A percentile compares a stretch with the other conserved stretches of the same genome.
Conservation (phyloP, 2,797 vertebrate species). For the Arnoldichthys spilopterus region DNA sequence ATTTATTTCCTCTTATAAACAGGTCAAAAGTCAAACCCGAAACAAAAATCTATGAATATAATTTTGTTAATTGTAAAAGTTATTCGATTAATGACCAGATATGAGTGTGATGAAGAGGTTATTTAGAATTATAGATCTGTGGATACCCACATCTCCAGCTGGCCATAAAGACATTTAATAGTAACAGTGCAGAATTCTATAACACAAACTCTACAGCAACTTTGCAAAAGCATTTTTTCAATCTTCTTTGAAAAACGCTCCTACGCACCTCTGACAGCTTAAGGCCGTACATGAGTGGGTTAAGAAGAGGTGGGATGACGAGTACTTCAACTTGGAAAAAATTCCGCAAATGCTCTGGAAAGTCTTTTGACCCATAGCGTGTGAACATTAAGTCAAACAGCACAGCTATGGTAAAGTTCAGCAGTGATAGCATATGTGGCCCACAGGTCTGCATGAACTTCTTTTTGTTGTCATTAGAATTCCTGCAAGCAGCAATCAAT, state of each 20-base stretch:
- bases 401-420: slow-evolving; percentile 42
- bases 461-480: slow-evolving; percentile 45
- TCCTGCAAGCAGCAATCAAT: slow-evolving; percentile 38
- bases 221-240: too few species aligned
- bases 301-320: slow-evolving; percentile 45
- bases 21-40: too few species aligned
- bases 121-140: too few species aligned
- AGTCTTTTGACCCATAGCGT: slow-evolving; percentile 37
- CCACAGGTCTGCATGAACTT: slow-evolving; percentile 54
- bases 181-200: too few species aligned
- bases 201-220: too few species aligned
- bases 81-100: too few species aligned
- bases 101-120: too few species aligned
- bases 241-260: neutral
- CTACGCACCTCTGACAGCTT: slow-evolving; percentile 19
- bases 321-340: slow-evolving; percentile 48
- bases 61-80: too few species aligned
- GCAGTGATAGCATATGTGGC: slow-evolving; percentile 47
- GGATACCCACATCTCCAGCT: too few species aligned
- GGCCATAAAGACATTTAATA: too few species aligned
- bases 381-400: slow-evolving; percentile 51
- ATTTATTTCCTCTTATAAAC: too few species aligned
- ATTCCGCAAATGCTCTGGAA: slow-evolving; percentile 30
- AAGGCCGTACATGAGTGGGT: slow-evolving; percentile 33
- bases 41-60: too few species aligned